Evolutionary conservation across 2,888 invertebrate species (phyloP).

Genomic region (Agriotes lineatus): DNA sequence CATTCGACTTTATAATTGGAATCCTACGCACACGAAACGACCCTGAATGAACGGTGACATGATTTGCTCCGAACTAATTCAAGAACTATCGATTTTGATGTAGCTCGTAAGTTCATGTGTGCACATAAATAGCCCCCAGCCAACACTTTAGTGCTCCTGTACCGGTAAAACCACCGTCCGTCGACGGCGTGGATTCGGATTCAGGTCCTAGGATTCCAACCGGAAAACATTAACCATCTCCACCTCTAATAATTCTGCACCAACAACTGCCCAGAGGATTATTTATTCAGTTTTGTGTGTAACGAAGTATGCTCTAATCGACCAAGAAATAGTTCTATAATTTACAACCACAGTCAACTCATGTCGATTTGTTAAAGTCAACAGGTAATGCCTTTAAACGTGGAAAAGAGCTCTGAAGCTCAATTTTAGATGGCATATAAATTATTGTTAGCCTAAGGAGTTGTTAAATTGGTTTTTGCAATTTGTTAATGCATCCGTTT

Average conservation of each 20-base stretch:
- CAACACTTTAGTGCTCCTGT: background rate
- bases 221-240: background rate
- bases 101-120: conserved; percentile 3
- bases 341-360: no score
- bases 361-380: no score
- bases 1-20: no score
- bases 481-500: no score
- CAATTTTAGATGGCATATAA: background rate
- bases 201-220: background rate
- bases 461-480: no score
- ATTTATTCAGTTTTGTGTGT: background rate
- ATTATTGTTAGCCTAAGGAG: no score
- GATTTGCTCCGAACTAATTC: background rate
- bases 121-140: background rate
- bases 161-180: background rate
- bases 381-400: no score
- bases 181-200: background rate
- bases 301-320: background rate
- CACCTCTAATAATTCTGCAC: background rate
- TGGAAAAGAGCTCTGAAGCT: no score
- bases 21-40: background rate
- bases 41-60: background rate
- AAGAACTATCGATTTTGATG: conserved; percentile 6
- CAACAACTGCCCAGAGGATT: background rate
- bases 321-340: no score